These are phyloP conservation scores for Lepidurus couesii DNA, from an alignment of 1,140 invertebrate species.

Conservation along the genomic window DNA sequence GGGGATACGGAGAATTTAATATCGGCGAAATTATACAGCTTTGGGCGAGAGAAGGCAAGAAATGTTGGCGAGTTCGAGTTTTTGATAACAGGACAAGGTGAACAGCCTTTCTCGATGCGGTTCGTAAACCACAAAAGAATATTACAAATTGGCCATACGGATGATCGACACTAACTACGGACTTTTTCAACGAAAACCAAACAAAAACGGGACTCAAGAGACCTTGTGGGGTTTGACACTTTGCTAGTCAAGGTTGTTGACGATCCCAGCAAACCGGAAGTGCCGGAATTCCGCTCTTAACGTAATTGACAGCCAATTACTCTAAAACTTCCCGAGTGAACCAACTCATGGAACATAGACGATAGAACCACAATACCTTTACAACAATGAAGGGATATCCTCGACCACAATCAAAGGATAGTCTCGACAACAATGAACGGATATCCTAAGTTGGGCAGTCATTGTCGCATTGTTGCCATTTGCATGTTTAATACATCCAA, in stretches of 20 bases:
- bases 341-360: not conserved
- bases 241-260: not conserved
- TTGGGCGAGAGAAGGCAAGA: not conserved
- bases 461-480: too few relatives aligned
- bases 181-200: not conserved
- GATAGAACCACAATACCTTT: too few relatives aligned
- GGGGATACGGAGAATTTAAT: not conserved
- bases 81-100: not conserved
- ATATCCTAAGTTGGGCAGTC: too few relatives aligned
- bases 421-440: too few relatives aligned
- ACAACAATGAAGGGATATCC: too few relatives aligned
- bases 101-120: not conserved
- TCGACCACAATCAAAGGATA: too few relatives aligned
- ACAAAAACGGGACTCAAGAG: not conserved
- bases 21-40: not conserved
- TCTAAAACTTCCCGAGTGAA: not conserved
- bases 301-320: not conserved
- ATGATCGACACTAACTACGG: not conserved
- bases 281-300: constrained; percentile 1
- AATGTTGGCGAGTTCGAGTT: not conserved
- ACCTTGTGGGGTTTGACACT: not conserved
- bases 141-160: not conserved
- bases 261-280: not conserved
- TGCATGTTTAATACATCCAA: too few relatives aligned
- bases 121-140: not conserved